Conservation (phyloP, 2,888 invertebrate species). For the Lissocephala sabroskyi region DNA sequence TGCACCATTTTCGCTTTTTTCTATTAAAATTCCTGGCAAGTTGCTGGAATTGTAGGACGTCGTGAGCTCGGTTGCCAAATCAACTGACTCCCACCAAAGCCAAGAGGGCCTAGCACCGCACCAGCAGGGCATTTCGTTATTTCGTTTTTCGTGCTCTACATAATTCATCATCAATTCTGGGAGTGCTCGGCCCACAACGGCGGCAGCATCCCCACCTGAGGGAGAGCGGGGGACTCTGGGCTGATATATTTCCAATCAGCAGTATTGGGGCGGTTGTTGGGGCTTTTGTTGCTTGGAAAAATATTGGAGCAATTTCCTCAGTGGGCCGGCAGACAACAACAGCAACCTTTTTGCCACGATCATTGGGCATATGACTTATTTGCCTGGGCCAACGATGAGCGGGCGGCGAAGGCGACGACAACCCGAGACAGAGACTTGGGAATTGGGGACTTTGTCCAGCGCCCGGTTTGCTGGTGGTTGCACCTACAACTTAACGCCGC, state of each 20-base stretch:
- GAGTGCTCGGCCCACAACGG: constrained; percentile 31
- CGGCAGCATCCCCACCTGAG: constrained; percentile 8
- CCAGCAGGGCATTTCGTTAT: too few relatives aligned
- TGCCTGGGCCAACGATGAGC: constrained; percentile 22
- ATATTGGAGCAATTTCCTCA: constrained; percentile 58
- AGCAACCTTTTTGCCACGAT: constrained; percentile 28
- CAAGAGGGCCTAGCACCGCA: too few relatives aligned
- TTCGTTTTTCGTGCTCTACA: constrained; percentile 70
- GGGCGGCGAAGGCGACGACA: background rate
- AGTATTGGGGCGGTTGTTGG: background rate
- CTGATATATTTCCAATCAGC: constrained; percentile 48
- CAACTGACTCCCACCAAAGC: constrained; percentile 19
- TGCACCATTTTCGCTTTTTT: constrained; percentile 3
- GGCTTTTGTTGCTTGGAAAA: constrained; percentile 20
- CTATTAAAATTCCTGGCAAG: constrained; percentile 45
- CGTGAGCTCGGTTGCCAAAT: constrained; percentile 47
- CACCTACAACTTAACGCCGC: constrained; percentile 60
- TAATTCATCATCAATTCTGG: constrained; percentile 70
- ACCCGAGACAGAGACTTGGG: background rate
- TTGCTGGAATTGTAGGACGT: constrained; percentile 12
- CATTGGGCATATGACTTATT: constrained; percentile 51
- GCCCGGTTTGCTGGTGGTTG: constrained; percentile 25
- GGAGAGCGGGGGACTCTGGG: background rate
- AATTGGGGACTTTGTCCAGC: background rate
- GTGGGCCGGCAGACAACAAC: constrained; percentile 8